Evolutionary conservation across 2,888 invertebrate species (phyloP).

Genomic region (Drosophila dives): DNA sequence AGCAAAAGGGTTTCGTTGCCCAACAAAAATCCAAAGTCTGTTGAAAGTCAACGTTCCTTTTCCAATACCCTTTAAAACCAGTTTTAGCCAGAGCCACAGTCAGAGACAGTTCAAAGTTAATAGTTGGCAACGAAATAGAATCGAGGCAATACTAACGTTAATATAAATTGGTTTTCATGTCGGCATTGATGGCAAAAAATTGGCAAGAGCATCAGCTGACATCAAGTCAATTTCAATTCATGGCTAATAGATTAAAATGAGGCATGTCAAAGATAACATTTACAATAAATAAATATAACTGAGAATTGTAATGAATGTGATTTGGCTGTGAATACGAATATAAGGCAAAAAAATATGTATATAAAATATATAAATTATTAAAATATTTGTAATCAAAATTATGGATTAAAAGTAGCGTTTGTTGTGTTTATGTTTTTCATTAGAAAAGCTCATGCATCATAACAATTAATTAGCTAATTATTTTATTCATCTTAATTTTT

Average conservation of each 20-base stretch:
- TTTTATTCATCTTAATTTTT: not conserved
- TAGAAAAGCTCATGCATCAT: not conserved
- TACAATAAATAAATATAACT: not conserved
- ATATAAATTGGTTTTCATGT: constrained; percentile 17
- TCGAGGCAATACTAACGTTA: constrained; percentile 38
- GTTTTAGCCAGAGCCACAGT: not conserved
- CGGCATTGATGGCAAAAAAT: constrained; percentile 19
- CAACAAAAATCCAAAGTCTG: constrained; percentile 14
- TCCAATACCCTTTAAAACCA: constrained; percentile 20
- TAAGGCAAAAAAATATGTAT: not conserved
- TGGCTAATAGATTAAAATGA: constrained; percentile 37
- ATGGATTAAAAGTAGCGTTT: not conserved
- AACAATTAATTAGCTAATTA: not conserved
- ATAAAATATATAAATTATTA: not conserved
- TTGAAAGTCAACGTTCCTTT: constrained; percentile 4
- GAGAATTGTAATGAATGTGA: not conserved
- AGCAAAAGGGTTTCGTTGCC: constrained; percentile 39
- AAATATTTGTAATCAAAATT: not conserved
- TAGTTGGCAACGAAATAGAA: constrained; percentile 16
- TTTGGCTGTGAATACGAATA: not conserved
- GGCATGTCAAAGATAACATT: constrained; percentile 27
- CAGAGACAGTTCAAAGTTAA: constrained; percentile 12
- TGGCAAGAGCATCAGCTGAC: constrained; percentile 30
- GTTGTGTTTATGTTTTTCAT: not conserved
- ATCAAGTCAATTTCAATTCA: constrained; percentile 36